These are phyloP conservation scores for Mormyrus hasselquistii DNA, from an alignment of 2,797 vertebrate species.

Conservation along the genomic window DNA sequence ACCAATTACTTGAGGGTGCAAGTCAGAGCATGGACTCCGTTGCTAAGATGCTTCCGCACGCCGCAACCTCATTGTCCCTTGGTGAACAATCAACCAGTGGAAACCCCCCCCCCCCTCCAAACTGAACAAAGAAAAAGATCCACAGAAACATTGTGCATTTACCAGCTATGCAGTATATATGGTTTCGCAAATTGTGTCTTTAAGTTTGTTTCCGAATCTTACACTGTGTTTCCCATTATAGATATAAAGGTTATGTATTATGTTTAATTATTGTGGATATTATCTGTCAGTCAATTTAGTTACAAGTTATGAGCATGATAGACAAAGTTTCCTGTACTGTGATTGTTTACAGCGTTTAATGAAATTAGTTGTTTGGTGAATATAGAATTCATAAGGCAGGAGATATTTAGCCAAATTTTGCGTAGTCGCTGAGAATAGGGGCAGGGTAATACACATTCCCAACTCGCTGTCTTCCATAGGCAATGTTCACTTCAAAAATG, in stretches of 20 bases:
- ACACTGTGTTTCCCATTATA: not conserved
- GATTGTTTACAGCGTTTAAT: not conserved
- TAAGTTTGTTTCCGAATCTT: not conserved
- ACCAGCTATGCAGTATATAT: not conserved
- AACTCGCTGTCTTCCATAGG: not conserved
- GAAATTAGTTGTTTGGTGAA: not conserved
- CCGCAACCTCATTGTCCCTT: not conserved
- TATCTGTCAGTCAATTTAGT: not conserved
- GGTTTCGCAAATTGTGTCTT: not conserved
- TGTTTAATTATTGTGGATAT: not conserved
- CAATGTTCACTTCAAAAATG: not conserved
- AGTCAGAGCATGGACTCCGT: slow-evolving; percentile 63
- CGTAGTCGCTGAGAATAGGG: not conserved
- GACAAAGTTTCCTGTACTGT: not conserved
- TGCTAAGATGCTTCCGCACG: slow-evolving; percentile 44
- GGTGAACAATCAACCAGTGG: slow-evolving; percentile 1
- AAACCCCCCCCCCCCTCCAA: not conserved
- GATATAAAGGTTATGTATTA: not conserved
- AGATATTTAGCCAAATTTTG: not conserved
- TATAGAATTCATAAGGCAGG: not conserved
- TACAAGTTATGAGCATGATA: not conserved
- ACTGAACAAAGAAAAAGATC: slow-evolving; percentile 8
- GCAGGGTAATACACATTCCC: too few species aligned
- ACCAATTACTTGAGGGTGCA: slow-evolving; percentile 68
- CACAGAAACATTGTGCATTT: not conserved